A percentile compares a stretch with the other conserved stretches of the same genome.
phyloP scores from a whole-genome alignment of 2,888 invertebrate genomes.

The Philopedon plagiatum region DNA sequence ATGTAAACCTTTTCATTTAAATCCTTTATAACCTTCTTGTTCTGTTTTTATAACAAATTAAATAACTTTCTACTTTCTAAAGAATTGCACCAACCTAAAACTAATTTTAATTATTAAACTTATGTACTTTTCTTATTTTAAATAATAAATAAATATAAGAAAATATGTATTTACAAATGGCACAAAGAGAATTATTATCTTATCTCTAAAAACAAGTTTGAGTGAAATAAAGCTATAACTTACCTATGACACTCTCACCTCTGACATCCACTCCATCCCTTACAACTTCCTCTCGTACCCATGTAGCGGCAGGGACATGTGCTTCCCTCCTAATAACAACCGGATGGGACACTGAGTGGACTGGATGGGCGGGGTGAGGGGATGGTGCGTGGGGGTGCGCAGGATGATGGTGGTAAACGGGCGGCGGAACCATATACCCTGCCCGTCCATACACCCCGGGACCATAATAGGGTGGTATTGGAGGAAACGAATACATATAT shows the following conservation, averaged over 20 bases:
- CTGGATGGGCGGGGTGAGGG: slow-evolving; percentile 13
- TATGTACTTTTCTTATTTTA: no score
- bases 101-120: no score
- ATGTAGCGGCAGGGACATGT: slow-evolving; percentile 17
- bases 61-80: no score
- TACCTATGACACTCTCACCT: slow-evolving; percentile 41
- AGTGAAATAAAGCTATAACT: background rate
- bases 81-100: no score
- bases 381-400: slow-evolving; percentile 58
- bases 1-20: no score
- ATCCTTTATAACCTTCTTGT: no score
- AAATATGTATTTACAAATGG: background rate
- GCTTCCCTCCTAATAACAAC: slow-evolving; percentile 58
- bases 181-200: no score
- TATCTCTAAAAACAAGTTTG: background rate
- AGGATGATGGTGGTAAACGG: slow-evolving; percentile 59
- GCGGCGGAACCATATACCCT: slow-evolving; percentile 60
- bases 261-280: slow-evolving; percentile 29
- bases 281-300: slow-evolving; percentile 22
- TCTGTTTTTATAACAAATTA: no score
- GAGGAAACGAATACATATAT: slow-evolving; percentile 65
- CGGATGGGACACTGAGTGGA: slow-evolving; percentile 37
- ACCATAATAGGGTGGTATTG: slow-evolving; percentile 63
- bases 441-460: slow-evolving; percentile 55
- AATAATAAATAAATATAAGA: no score